phyloP scores from a whole-genome alignment of 2,113 vertebrate species.

The Leucosticte australis region DNA sequence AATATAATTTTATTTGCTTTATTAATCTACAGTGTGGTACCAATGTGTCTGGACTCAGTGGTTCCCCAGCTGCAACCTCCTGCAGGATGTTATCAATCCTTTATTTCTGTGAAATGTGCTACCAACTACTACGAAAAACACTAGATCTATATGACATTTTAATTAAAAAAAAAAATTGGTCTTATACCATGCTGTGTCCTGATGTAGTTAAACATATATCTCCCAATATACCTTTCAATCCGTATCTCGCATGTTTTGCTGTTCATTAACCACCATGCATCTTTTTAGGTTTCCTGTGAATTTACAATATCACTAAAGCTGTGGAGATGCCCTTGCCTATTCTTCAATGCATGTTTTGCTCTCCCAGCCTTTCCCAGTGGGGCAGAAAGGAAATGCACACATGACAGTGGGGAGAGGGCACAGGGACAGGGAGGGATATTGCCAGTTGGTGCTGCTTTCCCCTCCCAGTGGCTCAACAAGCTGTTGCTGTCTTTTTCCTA shows the following conservation, averaged over 20 bases:
- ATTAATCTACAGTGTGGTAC: slow-evolving; percentile 40
- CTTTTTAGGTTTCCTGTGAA: not conserved
- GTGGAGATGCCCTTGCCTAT: not conserved
- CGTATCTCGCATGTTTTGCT: not conserved
- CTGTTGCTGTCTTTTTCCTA: not conserved
- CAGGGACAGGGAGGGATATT: not conserved
- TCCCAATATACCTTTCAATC: not conserved
- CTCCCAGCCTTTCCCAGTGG: not conserved
- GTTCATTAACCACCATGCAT: not conserved
- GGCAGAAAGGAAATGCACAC: not conserved
- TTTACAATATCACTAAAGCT: not conserved
- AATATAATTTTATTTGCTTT: slow-evolving; percentile 57
- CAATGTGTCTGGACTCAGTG: slow-evolving; percentile 19
- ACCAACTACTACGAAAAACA: not conserved
- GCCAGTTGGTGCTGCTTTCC: not conserved
- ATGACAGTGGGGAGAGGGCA: not conserved
- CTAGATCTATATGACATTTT: not conserved
- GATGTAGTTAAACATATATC: not conserved
- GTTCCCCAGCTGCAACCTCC: slow-evolving; percentile 1
- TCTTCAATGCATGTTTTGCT: not conserved
- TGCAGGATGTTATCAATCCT: slow-evolving; percentile 10
- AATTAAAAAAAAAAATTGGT: not conserved
- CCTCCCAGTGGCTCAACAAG: not conserved
- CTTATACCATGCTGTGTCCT: not conserved
- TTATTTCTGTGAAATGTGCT: slow-evolving; percentile 15